phyloP scores from a whole-genome alignment of 2,797 vertebrate species.

The Danio kyathit region DNA sequence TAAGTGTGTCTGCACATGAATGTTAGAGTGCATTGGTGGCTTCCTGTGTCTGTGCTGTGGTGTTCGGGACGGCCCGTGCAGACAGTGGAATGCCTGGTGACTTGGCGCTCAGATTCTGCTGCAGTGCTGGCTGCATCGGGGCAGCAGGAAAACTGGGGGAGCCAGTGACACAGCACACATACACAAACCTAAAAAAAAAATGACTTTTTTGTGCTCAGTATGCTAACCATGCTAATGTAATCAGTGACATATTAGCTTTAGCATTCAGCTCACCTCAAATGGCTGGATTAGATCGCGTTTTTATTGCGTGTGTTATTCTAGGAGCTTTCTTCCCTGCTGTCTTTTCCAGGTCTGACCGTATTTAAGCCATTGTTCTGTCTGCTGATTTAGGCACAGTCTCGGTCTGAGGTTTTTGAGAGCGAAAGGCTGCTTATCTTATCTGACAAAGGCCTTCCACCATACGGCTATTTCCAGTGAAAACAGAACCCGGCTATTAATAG shows the following conservation, averaged over 20 bases:
- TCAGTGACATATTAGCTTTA: constrained; percentile 6
- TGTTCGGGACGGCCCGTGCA: constrained; percentile 47
- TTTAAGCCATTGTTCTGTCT: constrained; percentile 13
- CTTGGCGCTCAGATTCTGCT: constrained; percentile 53
- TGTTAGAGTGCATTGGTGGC: constrained; percentile 21
- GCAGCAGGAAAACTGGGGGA: constrained; percentile 35
- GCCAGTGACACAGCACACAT: constrained; percentile 45
- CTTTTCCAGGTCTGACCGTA: neutral
- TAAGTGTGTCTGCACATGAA: constrained; percentile 26
- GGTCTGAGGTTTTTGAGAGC: constrained; percentile 29
- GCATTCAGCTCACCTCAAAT: neutral
- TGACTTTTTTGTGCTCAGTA: constrained; percentile 8
- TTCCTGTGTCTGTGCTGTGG: constrained; percentile 35
- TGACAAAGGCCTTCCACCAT: constrained; percentile 42
- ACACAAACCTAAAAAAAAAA: neutral
- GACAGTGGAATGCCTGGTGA: constrained; percentile 42
- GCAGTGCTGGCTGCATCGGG: constrained; percentile 52
- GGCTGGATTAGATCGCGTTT: neutral
- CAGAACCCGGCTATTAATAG: constrained; percentile 48
- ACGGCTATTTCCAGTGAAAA: constrained; percentile 49
- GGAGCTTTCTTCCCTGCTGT: constrained; percentile 9
- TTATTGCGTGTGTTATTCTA: neutral
- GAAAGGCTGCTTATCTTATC: constrained; percentile 51
- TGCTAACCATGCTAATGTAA: neutral
- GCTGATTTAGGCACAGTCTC: constrained; percentile 11